Evolutionary conservation across 37 sponge, comb jelly and placozoan genomes (phyloP).

Genomic region (Spongilla lacustris): DNA sequence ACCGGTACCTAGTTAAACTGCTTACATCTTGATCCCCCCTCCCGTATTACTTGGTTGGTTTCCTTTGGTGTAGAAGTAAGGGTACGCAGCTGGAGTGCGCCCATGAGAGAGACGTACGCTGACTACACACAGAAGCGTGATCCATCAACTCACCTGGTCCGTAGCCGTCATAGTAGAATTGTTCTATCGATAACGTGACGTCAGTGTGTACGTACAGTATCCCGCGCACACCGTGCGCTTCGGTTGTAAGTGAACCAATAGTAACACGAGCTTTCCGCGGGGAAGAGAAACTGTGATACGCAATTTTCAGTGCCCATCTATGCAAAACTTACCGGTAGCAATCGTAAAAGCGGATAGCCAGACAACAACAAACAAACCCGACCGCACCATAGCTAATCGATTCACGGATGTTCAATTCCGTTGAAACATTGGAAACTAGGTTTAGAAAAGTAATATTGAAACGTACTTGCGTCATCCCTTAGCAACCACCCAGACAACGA

Average conservation of each 20-base stretch:
- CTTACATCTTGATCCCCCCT: neutral
- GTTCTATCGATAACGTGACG: neutral
- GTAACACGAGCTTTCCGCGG: neutral
- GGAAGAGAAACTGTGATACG: neutral
- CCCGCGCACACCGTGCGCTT: conserved; percentile 16
- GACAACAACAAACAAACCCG: neutral
- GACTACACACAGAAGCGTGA: too few relatives aligned
- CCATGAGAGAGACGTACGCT: neutral
- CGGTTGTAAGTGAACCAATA: neutral
- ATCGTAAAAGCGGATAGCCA: neutral
- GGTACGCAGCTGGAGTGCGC: neutral
- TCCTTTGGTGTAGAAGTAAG: neutral
- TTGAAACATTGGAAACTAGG: neutral
- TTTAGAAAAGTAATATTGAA: too few relatives aligned
- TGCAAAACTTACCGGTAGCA: neutral
- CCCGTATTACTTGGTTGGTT: neutral
- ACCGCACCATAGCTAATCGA: neutral
- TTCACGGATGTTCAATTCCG: neutral
- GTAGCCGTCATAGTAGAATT: conserved; percentile 24
- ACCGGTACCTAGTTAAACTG: neutral
- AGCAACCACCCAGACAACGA: too few relatives aligned
- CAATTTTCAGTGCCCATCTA: too few relatives aligned
- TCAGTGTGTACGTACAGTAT: conserved; percentile 3
- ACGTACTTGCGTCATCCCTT: too few relatives aligned
- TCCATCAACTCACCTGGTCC: conserved; percentile 19